Evolutionary conservation across 2,113 vertebrate genomes (phyloP), one percentile per base, ranked within the genome.

Genomic region (Neofelis nebulosa): DNA sequence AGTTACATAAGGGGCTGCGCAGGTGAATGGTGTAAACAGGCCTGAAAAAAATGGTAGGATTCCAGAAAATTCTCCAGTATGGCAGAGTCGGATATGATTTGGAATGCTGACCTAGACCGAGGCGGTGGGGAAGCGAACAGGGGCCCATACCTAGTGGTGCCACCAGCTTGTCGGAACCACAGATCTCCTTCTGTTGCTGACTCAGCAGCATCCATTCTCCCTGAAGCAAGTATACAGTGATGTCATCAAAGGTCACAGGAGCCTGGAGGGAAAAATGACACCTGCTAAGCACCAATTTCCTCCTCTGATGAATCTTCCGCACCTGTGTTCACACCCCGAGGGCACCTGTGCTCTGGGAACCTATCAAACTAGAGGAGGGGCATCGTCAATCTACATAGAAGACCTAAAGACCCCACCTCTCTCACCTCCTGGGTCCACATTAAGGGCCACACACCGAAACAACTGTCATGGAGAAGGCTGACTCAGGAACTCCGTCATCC

Each of bases 181-280:
- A 95, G 69, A 93, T 38, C 29, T 87, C 79, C 92, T 91, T 74
- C 71, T 82, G 96, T 2, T 94, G 94, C 69, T 91, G 88, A 79
- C 92, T 92, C 84, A 95, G 86, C 78, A 97, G 91, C 95, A 89
- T 86, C 97, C 98, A 98, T 25, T 97, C 93, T 33, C 95, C 97
- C 91, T 92, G 93, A 27, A 98, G 97, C 94, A 98, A 93, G 87
- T 65, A 97, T 21, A 97, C 31, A 0, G 86, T 95, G 93, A 98
- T 93, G 74, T 97, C 95, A 21, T 97, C 97, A 68, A 98, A 97
- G 0, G 95, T 94, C 93, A 97, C 97, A 55, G 92, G 89, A 90
- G 85, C 78, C 97, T 98, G 79, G 19, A 95, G 95, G 81, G 87
- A 78, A 94, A 91, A 94, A 96, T 5, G 69, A 38, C 21, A 80